phyloP scores from a whole-genome alignment of 2,113 vertebrate genomes.

The Scatophagus argus region DNA sequence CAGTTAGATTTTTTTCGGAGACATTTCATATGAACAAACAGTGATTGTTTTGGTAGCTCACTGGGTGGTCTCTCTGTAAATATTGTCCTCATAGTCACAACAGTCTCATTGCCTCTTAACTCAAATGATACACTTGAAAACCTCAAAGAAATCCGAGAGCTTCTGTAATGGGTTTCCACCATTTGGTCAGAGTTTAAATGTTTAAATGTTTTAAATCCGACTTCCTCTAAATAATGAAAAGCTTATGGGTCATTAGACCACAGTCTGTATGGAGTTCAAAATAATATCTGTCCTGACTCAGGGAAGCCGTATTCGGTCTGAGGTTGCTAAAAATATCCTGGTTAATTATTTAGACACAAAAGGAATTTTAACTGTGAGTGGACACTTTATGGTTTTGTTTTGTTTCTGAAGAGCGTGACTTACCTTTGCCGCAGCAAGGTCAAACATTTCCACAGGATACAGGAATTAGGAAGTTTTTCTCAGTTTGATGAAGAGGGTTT shows the following conservation, averaged over 20 bases:
- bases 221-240: slow-evolving; percentile 65
- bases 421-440: slow-evolving; percentile 45
- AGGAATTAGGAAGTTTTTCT: not conserved
- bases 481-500: slow-evolving; percentile 13
- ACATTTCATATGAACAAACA: slow-evolving; percentile 59
- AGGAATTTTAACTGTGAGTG: slow-evolving; percentile 19
- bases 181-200: slow-evolving; percentile 23
- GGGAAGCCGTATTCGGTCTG: slow-evolving; percentile 34
- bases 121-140: slow-evolving; percentile 48
- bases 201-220: slow-evolving; percentile 28
- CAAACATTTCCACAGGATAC: slow-evolving; percentile 59
- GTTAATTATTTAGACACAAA: slow-evolving; percentile 53
- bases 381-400: slow-evolving; percentile 45
- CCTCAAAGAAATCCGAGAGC: slow-evolving; percentile 38
- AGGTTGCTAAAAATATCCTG: slow-evolving; percentile 46
- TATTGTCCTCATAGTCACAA: slow-evolving; percentile 60
- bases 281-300: slow-evolving; percentile 21
- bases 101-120: slow-evolving; percentile 48
- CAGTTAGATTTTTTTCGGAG: slow-evolving; percentile 47
- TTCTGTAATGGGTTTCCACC: slow-evolving; percentile 35
- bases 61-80: slow-evolving; percentile 76
- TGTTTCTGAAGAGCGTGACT: slow-evolving; percentile 19
- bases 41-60: slow-evolving; percentile 52
- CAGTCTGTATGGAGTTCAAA: slow-evolving; percentile 10
- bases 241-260: slow-evolving; percentile 31